These are phyloP conservation scores for Bergia puertoricense DNA, from an alignment of 92 coral and sea anemone genomes.

Conservation along the genomic window DNA sequence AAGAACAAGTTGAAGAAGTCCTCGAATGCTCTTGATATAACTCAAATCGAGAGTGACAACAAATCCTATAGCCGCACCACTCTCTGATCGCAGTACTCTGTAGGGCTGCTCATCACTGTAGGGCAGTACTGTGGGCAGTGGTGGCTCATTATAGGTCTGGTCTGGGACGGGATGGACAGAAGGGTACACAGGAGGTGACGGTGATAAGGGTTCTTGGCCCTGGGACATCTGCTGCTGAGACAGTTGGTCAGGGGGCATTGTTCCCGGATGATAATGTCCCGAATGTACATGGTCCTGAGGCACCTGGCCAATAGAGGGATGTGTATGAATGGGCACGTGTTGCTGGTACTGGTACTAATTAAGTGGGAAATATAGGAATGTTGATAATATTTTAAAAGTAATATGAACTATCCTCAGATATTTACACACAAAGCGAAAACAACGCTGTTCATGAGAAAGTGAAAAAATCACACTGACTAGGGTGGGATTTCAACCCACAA, in stretches of 20 bases:
- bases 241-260: background rate
- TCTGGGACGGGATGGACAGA: background rate
- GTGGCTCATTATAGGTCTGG: background rate
- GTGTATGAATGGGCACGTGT: background rate
- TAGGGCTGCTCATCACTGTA: slow-evolving; percentile 13
- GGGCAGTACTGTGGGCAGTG: background rate
- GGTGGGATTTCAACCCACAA: too few relatives aligned
- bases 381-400: too few relatives aligned
- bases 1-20: slow-evolving; percentile 4
- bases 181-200: background rate
- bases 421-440: background rate
- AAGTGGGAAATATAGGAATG: too few relatives aligned
- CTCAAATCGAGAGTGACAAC: slow-evolving; percentile 4
- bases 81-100: background rate
- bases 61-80: background rate
- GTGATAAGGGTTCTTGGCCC: background rate
- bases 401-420: background rate
- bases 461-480: too few relatives aligned
- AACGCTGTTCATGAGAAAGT: background rate
- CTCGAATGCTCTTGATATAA: slow-evolving; percentile 26
- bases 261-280: background rate
- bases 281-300: background rate
- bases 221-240: background rate
- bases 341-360: background rate
- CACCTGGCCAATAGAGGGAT: background rate